Base-by-base conservation (phyloP, 2,113 vertebrate genomes). In the Drymodes brunneopygia region DNA sequence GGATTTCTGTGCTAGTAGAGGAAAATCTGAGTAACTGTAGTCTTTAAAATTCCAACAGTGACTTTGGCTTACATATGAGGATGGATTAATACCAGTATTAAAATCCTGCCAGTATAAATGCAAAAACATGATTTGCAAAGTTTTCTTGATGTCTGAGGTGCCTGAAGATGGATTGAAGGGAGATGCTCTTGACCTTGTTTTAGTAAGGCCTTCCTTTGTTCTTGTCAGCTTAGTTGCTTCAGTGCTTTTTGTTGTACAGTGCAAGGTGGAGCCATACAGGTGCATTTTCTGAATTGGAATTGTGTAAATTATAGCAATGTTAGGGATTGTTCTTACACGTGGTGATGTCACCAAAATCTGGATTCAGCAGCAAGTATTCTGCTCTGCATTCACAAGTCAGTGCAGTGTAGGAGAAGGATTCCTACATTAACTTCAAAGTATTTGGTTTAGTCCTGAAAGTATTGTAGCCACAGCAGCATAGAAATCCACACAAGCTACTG, bases 241-340 rank as follows among this genome's bases (percentile, higher is more conserved):
- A 24, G 45, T 66, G 64, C 15, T 58, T 35, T 36, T 27, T 75
- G 51, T 50, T 71, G 51, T 28, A n/a, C 19, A 7, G 40, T 33
- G 48, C 31, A 15, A 13, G 45, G 3, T 58, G 61, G 56, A 66
- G 74, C 38, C 15, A 4, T 20, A 2, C 2, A 67, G 48, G 4
- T 27, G 5, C 21, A 11, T 33, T 70, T 89, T 56, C 60, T 78
- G 19, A 62, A 44, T 38, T 58, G 50, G 24, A 64, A 58, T 38
- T 54, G 27, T 2, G 5, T 74, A 2, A 7, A 0, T 65, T 65
- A 27, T 1, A 70, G 38, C 23, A 88, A 0, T 29, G 21, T 47
- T 58, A 53, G 75, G 31, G 45, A 23, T 14, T 54, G 31, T 66
- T 65, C 36, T 73, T 67, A 10, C 0, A 10, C 6, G 1, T 45